These are phyloP conservation scores for Zosterops pallidus DNA, from an alignment of 2,113 vertebrate species.

Conservation along the genomic window DNA sequence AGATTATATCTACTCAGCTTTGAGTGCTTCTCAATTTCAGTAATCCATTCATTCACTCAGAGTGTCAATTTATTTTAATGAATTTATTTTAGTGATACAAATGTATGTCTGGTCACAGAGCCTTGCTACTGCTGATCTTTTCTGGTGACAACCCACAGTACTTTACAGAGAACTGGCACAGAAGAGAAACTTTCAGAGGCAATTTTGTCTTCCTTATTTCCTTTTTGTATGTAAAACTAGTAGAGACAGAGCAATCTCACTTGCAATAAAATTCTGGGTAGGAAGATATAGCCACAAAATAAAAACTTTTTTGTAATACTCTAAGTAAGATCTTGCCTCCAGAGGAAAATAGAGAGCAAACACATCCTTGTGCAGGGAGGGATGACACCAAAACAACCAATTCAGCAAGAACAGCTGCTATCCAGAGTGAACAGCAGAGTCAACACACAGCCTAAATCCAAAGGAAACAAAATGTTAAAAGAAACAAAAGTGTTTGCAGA, in stretches of 20 bases:
- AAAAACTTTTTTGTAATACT: not conserved
- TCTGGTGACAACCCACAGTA: not conserved
- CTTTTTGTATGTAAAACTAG: not conserved
- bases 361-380: not conserved
- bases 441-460: not conserved
- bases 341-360: constrained; percentile 14
- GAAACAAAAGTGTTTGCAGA: not conserved
- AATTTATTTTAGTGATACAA: not conserved
- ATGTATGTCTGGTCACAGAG: not conserved
- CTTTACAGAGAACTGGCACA: not conserved
- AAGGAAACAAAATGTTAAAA: not conserved
- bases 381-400: not conserved
- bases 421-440: not conserved
- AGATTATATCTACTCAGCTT: not conserved
- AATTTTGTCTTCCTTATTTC: not conserved
- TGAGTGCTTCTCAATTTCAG: not conserved
- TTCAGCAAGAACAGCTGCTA: not conserved
- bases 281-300: not conserved
- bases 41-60: not conserved
- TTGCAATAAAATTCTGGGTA: not conserved
- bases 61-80: not conserved
- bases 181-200: not conserved
- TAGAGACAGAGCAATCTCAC: not conserved
- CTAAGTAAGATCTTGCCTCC: not conserved
- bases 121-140: not conserved